These are phyloP conservation scores for Psilopogon haemacephalus DNA, from an alignment of 2,113 vertebrate species.

Conservation along the genomic window DNA sequence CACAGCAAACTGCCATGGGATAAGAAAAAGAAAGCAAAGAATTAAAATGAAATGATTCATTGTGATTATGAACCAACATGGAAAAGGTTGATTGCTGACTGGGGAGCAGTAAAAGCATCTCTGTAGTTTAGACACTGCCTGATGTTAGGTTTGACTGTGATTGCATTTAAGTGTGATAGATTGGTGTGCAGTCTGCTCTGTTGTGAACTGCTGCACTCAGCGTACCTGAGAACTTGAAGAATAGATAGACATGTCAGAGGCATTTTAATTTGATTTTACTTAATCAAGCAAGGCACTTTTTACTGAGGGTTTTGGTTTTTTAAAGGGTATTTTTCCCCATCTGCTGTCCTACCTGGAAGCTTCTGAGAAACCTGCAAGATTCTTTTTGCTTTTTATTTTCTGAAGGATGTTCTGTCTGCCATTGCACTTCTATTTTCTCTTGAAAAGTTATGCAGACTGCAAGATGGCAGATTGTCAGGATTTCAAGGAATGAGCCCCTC, in stretches of 20 bases:
- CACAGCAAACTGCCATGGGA: not conserved
- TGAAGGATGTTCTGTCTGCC: not conserved
- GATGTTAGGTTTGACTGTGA: constrained; percentile 56
- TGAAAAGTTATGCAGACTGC: not conserved
- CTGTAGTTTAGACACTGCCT: not conserved
- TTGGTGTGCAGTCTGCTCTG: constrained; percentile 32
- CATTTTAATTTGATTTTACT: constrained; percentile 45
- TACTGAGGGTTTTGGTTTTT: not conserved
- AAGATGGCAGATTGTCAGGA: not conserved
- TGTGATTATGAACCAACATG: constrained; percentile 66
- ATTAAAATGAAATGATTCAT: constrained; percentile 55
- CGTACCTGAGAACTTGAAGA: constrained; percentile 1
- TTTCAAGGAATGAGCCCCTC: not conserved
- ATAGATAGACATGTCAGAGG: not conserved
- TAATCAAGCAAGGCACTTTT: constrained; percentile 3
- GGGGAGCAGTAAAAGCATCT: constrained; percentile 66
- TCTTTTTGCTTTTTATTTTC: not conserved
- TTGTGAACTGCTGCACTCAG: constrained; percentile 12
- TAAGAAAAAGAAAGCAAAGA: constrained; percentile 65
- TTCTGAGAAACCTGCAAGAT: not conserved
- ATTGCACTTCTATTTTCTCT: not conserved
- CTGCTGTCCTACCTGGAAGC: not conserved
- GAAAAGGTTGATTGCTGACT: constrained; percentile 72
- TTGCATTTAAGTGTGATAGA: constrained; percentile 64
- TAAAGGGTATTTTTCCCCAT: not conserved